phyloP scores from a whole-genome alignment of 2,113 vertebrate species.

The Sigmodon hispidus region DNA sequence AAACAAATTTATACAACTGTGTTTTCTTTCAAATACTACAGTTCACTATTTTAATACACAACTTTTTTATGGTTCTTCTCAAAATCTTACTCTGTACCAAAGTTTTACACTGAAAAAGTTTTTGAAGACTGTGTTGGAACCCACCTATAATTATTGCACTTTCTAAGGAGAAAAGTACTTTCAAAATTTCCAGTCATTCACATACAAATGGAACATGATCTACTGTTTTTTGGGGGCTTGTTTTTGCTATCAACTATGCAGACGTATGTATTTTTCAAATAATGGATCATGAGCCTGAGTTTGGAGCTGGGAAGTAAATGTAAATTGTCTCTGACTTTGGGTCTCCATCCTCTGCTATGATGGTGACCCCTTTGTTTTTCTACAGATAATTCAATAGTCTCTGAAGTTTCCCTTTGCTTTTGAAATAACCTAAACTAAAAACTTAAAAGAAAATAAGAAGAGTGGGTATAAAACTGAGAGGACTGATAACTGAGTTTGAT shows the following conservation, averaged over 20 bases:
- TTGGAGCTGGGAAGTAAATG: neutral
- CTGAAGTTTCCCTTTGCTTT: slow-evolving; percentile 62
- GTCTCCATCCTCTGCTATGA: slow-evolving; percentile 53
- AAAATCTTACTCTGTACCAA: neutral
- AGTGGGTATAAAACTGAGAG: too few species aligned
- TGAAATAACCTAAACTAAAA: slow-evolving; percentile 48
- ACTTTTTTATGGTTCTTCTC: neutral
- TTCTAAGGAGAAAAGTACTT: neutral
- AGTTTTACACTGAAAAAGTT: neutral
- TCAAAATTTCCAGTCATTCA: slow-evolving; percentile 16
- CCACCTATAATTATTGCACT: neutral
- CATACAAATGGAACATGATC: neutral
- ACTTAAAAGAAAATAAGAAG: neutral
- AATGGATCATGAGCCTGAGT: neutral
- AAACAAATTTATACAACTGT: neutral
- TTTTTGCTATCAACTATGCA: neutral
- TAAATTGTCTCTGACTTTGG: slow-evolving; percentile 62
- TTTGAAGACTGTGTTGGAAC: neutral
- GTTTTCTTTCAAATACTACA: neutral
- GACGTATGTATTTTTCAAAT: slow-evolving; percentile 19
- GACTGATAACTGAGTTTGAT: too few species aligned
- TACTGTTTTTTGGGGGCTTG: neutral
- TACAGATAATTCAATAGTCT: slow-evolving; percentile 65
- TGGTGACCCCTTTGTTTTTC: slow-evolving; percentile 68
- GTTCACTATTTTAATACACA: neutral